A percentile compares a stretch with the other conserved stretches of the same genome.
Conservation (phyloP, 2,113 vertebrate species). For the Ia io region DNA sequence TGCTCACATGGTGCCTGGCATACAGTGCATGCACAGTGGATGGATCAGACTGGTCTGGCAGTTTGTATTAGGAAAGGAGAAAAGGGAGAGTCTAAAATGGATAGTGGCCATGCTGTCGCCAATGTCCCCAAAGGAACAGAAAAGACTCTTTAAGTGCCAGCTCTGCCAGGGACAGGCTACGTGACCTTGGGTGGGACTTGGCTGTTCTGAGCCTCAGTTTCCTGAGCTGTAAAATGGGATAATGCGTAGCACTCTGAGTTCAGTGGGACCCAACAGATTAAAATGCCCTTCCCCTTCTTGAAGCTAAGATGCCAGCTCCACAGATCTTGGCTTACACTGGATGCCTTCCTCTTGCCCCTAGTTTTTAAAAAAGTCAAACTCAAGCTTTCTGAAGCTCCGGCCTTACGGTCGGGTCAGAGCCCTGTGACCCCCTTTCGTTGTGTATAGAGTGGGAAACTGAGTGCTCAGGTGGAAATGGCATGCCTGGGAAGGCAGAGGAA, state of each 20-base stretch:
- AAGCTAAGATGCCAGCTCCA: background rate
- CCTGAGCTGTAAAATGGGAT: background rate
- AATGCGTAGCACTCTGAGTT: background rate
- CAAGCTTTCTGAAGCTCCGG: background rate
- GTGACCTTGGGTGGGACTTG: background rate
- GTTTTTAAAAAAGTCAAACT: background rate
- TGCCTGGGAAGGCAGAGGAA: background rate
- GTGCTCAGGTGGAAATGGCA: background rate
- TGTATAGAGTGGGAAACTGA: background rate
- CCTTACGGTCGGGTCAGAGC: background rate
- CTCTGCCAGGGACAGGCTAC: background rate
- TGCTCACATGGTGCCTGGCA: background rate
- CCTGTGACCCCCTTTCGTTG: background rate
- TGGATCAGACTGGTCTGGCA: background rate
- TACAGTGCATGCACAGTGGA: rapidly evolving
- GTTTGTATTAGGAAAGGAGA: background rate
- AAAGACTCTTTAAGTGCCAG: background rate
- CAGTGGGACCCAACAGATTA: background rate
- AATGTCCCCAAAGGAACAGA: background rate
- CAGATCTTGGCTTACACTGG: background rate
- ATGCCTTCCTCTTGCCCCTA: background rate
- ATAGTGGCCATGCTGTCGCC: rapidly evolving
- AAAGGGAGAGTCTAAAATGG: background rate
- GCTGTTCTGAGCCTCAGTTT: background rate
- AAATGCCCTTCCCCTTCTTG: background rate